phyloP scores from a whole-genome alignment of 37 sponge, comb jelly and placozoan species.

The Oscarella lobularis region DNA sequence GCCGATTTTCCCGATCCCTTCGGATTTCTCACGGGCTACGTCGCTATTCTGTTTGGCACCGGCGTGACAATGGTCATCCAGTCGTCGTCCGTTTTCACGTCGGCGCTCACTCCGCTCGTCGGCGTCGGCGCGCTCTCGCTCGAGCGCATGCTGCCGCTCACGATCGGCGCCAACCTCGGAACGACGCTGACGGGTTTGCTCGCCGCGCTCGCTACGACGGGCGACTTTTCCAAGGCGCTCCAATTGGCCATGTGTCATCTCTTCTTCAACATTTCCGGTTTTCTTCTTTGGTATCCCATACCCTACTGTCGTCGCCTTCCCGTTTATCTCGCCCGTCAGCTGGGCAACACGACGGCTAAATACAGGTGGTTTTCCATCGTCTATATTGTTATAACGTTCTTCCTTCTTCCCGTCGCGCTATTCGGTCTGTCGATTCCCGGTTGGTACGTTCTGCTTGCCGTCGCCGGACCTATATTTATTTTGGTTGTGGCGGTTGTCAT shows the following conservation, averaged over 20 bases:
- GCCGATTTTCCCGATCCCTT: constrained; percentile 18
- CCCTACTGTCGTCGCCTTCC: constrained; percentile 20
- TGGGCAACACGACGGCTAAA: constrained; percentile 28
- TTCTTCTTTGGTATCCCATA: constrained; percentile 24
- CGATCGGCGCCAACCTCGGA: constrained; percentile 31
- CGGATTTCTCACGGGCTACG: constrained; percentile 29
- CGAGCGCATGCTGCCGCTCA: constrained; percentile 36
- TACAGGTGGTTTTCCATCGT: constrained; percentile 32
- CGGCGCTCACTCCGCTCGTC: constrained; percentile 28
- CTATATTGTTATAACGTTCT: constrained; percentile 18
- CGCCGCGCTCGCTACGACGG: constrained; percentile 17
- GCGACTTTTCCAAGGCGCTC: neutral
- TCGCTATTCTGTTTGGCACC: constrained; percentile 18
- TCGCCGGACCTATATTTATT: constrained; percentile 7
- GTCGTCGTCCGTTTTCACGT: constrained; percentile 28
- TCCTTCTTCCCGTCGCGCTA: constrained; percentile 13
- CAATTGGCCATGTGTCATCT: constrained; percentile 21
- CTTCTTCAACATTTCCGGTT: constrained; percentile 28
- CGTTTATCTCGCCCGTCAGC: constrained; percentile 3
- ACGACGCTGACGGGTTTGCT: constrained; percentile 30
- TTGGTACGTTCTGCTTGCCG: constrained; percentile 12
- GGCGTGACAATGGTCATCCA: constrained; percentile 35
- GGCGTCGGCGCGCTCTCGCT: constrained; percentile 23
- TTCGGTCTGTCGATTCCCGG: constrained; percentile 21
- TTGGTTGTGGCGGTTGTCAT: neutral